Evolutionary conservation across 1,140 invertebrate species (phyloP).

Genomic region (Telenomus remus): DNA sequence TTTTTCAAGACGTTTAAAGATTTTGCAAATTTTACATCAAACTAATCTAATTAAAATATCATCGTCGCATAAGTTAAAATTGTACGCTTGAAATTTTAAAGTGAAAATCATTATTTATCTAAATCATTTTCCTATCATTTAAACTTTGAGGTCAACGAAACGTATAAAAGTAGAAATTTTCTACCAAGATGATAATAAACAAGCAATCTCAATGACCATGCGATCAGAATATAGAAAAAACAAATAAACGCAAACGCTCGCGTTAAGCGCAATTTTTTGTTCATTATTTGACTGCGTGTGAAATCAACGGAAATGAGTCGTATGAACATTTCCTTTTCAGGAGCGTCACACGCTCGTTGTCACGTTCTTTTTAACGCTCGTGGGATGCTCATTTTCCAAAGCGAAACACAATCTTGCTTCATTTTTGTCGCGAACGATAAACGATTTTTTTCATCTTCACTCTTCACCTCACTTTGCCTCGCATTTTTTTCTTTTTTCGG

Average conservation of each 20-base stretch:
- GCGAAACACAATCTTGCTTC: constrained; percentile 35
- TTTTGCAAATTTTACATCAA: too few species aligned
- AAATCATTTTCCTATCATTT: background rate
- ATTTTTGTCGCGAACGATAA: constrained; percentile 24
- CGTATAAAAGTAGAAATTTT: background rate
- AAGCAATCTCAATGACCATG: background rate
- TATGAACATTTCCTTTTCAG: constrained; percentile 58
- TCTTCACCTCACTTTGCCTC: background rate
- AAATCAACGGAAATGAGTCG: constrained; percentile 59
- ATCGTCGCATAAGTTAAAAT: too few species aligned
- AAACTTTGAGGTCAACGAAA: background rate
- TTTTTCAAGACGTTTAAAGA: constrained; percentile 11
- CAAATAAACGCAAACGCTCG: background rate
- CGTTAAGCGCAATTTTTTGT: constrained; percentile 33
- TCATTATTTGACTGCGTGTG: constrained; percentile 54
- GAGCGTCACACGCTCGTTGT: constrained; percentile 54
- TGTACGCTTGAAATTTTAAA: too few species aligned
- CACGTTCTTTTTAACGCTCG: constrained; percentile 54
- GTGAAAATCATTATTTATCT: too few species aligned
- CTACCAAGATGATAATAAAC: too few species aligned
- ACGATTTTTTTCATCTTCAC: constrained; percentile 3
- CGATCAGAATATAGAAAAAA: background rate
- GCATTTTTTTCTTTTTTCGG: background rate
- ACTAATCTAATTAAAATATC: too few species aligned
- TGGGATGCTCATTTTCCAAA: constrained; percentile 48